Evolutionary conservation across 2,888 invertebrate species (phyloP).

Genomic region (Hipparchia sbordonii): DNA sequence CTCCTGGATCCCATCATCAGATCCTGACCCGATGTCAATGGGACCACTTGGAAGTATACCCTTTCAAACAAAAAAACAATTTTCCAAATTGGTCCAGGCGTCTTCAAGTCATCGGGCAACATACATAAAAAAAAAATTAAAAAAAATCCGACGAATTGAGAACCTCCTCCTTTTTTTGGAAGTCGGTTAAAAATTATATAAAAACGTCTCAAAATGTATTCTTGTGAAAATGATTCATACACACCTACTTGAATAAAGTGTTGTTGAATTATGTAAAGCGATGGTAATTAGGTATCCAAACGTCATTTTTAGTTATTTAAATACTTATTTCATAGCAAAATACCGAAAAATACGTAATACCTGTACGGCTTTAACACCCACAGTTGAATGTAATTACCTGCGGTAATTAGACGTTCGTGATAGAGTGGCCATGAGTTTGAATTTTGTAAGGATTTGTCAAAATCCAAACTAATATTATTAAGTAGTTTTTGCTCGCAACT

Average conservation of each 20-base stretch:
- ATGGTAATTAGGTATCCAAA: slow-evolving; percentile 6
- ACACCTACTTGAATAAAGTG: background rate
- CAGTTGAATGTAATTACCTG: slow-evolving; percentile 8
- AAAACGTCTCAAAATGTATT: background rate
- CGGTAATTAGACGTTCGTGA: background rate
- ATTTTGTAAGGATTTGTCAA: background rate
- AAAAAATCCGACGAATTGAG: too few species aligned
- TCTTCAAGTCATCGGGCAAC: too few species aligned
- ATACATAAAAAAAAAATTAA: too few species aligned
- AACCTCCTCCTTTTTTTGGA: too few species aligned
- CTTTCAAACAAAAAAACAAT: too few species aligned
- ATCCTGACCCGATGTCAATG: too few species aligned
- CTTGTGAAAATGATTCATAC: background rate
- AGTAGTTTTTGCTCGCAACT: too few species aligned
- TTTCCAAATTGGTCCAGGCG: too few species aligned
- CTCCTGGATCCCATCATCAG: too few species aligned
- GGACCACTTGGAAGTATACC: too few species aligned
- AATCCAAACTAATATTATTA: too few species aligned
- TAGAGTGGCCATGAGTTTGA: background rate
- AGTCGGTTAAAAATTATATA: background rate
- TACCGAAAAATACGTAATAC: slow-evolving; percentile 22
- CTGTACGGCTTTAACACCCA: slow-evolving; percentile 16
- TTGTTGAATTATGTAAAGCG: slow-evolving; percentile 10
- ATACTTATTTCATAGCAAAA: slow-evolving; percentile 11
- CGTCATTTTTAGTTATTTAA: slow-evolving; percentile 6